Base-by-base conservation (phyloP, 2,797 vertebrate species). In the Anguilla megastoma region DNA sequence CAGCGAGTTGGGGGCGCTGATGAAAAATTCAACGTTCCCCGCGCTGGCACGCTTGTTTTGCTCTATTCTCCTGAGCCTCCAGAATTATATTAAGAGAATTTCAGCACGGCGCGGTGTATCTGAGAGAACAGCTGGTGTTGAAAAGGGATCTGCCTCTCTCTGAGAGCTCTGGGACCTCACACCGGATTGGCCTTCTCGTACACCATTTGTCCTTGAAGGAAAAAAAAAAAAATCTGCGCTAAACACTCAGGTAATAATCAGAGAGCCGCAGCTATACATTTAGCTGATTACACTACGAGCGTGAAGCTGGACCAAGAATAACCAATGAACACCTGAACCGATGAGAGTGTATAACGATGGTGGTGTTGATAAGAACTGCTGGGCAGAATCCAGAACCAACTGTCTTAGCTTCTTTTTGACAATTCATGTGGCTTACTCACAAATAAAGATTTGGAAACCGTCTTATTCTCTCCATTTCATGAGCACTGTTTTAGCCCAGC, bases 11-110 rank as follows among this genome's bases (percentile, higher is more conserved):
- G 96, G 74, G 97, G 96, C 97, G 94, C 96, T 97, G 97, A 99
- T 99, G 97, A 98, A 99, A 99, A 98, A 99, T 98, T 97, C 97
- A 98, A 97, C 95, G 94, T 96, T 97, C 98, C 97, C 97, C 97
- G 97, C 96, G 95, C 97, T 99, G 98, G 98, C 98, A 98, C 96
- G 96, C 97, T 97, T 97, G 97, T 98, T 98, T 97, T 95, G 96
- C 96, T 97, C 97, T 97, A 98, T 97, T 98, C 98, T 99, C 98
- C 96, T 94, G 98, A 98, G 98, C 95, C 97, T 96, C 96, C 96
- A 95, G 98, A 99, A 99, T 98, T 98, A 98, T 98, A 98, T 98
- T 98, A 98, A 98, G 97, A 98, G 97, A 97, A 97, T 97, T 98
- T 98, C 96, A 97, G 96, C 95, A 90, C 94, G 95, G 97, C 96